These are phyloP conservation scores for Channallabes apus DNA, from an alignment of 2,797 vertebrate genomes.

Conservation along the genomic window DNA sequence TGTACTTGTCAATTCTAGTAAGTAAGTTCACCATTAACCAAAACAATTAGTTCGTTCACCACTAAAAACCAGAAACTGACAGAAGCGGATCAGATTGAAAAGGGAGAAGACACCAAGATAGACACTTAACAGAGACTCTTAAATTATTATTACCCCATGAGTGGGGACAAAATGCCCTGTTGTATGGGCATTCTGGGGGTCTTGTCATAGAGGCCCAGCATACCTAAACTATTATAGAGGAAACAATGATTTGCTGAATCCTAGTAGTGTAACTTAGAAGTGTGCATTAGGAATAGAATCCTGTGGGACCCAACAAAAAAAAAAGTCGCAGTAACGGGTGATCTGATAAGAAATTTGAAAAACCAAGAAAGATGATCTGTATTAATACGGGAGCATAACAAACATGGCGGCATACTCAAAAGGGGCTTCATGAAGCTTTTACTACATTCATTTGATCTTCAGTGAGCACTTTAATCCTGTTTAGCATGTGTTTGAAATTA, in stretches of 20 bases:
- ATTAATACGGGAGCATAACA: background rate
- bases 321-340: background rate
- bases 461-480: background rate
- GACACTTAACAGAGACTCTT: too few relatives aligned
- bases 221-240: too few relatives aligned
- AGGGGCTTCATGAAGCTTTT: background rate
- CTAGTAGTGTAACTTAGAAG: background rate
- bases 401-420: background rate
- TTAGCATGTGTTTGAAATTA: background rate
- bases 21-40: too few relatives aligned
- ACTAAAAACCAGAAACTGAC: too few relatives aligned
- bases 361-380: background rate
- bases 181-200: too few relatives aligned
- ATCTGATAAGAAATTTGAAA: background rate
- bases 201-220: too few relatives aligned
- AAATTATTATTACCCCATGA: too few relatives aligned
- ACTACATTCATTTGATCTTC: background rate
- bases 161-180: too few relatives aligned
- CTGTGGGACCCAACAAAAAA: background rate
- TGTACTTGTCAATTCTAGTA: background rate
- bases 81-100: too few relatives aligned
- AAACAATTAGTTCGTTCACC: too few relatives aligned
- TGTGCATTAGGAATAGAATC: background rate
- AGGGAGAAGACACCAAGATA: too few relatives aligned
- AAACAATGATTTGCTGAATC: background rate